Conservation (phyloP, 2,888 invertebrate genomes). For the Phymatocera aterrima region DNA sequence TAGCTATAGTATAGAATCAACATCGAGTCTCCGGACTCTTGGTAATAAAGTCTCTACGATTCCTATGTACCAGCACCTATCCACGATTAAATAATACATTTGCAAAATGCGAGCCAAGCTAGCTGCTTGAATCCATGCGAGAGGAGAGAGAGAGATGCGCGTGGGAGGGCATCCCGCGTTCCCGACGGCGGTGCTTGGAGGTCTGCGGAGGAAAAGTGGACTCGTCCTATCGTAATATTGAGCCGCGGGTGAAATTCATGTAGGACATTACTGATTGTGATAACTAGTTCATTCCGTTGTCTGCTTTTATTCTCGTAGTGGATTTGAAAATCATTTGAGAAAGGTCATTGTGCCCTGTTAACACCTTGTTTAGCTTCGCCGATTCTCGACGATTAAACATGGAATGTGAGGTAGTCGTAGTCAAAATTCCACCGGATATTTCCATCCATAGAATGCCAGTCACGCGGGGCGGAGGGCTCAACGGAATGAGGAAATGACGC, state of each 20-base stretch:
- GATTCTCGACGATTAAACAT: background rate
- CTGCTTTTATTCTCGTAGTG: too few species aligned
- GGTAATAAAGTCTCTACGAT: background rate
- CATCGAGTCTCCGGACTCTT: background rate
- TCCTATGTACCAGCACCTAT: background rate
- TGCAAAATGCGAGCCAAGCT: background rate
- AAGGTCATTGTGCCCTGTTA: too few species aligned
- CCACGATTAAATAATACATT: background rate
- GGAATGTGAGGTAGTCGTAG: background rate
- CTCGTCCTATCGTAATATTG: background rate
- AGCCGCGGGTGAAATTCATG: background rate
- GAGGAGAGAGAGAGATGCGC: background rate
- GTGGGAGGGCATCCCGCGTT: background rate
- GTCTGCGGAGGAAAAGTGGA: conserved; percentile 1
- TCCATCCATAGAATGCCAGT: background rate
- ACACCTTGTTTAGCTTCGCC: background rate
- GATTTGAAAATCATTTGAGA: too few species aligned
- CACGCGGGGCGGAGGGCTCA: conserved; percentile 29
- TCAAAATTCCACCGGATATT: background rate
- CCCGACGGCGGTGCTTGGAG: background rate
- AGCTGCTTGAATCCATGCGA: background rate
- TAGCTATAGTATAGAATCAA: background rate
- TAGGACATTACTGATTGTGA: background rate
- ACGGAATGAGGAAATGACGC: conserved; percentile 60
- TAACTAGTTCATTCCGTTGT: background rate